Evolutionary conservation across 2,797 vertebrate genomes (phyloP), one percentile per base, ranked within the genome.

Genomic region (Crypturellus tataupa): DNA sequence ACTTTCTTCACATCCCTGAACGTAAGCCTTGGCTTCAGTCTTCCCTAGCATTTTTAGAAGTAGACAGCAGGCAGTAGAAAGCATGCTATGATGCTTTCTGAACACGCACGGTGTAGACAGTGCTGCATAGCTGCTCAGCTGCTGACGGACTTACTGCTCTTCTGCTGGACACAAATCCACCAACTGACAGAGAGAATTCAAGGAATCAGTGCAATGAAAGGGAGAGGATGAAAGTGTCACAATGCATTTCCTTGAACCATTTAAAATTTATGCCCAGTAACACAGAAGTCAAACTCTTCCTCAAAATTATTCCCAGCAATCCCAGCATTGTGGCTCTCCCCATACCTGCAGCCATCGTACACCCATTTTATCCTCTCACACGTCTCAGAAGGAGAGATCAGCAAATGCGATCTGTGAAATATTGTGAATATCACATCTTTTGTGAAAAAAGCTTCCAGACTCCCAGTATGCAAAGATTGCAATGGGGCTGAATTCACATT

Each of bases 181-280:
- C 31, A 65, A 11, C 10, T 75, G 76, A 51, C 58, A 67, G 20
- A 19, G 24, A 42, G 33, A 19, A 89, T 82, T 65, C 31, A 65
- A 70, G 87, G 72, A 33, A 17, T 15, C 1, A 0, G 0, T 4
- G 3, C 13, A 71, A 65, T 12, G 19, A 16, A 93, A 71, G 4
- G 4, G 37, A 72, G 53, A 59, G 17, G 15, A 87, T 37, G 37
- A 31, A 92, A 59, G 44, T 7, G 9, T 27, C 76, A 13, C 1
- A 0, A 69, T 7, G 9, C 24, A 29, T 29, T 25, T 19, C 18
- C 8, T 4, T 69, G 44, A 24, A 55, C 17, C 14, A 6, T 39
- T 87, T 73, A 44, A 53, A 83, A 58, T 27, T 81, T 72, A 59
- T 81, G 11, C 5, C 33, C 49, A 42, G 3, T 53, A 33, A 33